Conservation (phyloP, 2,888 invertebrate species). For the Arctia plantaginis region DNA sequence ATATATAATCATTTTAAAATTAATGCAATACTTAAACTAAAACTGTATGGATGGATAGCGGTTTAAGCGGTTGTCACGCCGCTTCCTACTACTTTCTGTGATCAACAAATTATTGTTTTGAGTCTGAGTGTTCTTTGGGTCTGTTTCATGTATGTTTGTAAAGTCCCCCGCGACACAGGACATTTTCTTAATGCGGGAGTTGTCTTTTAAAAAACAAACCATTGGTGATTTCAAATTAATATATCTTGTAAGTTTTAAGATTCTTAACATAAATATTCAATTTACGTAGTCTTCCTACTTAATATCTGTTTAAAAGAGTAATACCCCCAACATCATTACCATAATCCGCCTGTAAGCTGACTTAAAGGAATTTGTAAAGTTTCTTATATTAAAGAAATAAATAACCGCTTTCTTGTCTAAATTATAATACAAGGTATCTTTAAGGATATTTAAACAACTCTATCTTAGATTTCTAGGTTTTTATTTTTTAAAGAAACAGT, state of each 20-base stretch:
- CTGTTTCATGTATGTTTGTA: no score
- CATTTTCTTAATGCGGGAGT: no score
- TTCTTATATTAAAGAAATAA: slow-evolving; percentile 10
- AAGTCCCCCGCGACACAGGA: no score
- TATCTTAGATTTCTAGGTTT: neutral
- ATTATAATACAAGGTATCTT: neutral
- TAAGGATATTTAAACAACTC: no score
- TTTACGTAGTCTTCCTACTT: neutral
- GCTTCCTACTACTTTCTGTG: no score
- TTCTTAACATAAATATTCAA: slow-evolving; percentile 8
- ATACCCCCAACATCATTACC: slow-evolving; percentile 8
- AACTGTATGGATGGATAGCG: no score
- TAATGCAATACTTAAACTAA: no score
- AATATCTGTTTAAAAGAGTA: slow-evolving; percentile 5
- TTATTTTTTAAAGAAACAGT: neutral
- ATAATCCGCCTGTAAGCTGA: slow-evolving; percentile 1
- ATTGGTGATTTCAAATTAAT: neutral
- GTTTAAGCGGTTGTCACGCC: no score
- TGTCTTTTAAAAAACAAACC: neutral
- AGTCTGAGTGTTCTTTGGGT: no score
- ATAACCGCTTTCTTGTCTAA: neutral
- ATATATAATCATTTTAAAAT: no score
- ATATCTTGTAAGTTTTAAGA: neutral
- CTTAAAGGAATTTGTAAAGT: slow-evolving; percentile 1
- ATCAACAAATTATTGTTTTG: no score